phyloP scores from a whole-genome alignment of 35 echinoderm and acorn worm genomes.

The Anneissia japonica region DNA sequence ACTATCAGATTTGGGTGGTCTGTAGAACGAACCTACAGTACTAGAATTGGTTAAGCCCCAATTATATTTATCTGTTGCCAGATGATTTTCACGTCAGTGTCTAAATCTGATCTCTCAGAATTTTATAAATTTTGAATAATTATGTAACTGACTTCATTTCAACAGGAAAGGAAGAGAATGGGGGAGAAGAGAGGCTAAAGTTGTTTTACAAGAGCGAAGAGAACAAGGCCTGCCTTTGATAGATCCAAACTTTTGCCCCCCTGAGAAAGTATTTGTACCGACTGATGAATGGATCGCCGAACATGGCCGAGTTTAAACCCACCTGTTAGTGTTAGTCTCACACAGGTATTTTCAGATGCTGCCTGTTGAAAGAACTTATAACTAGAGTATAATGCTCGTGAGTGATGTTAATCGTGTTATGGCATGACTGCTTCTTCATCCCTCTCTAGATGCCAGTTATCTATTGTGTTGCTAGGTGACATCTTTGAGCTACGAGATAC shows the following conservation, averaged over 20 bases:
- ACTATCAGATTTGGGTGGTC: too few species aligned
- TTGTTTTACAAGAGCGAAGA: slow-evolving; percentile 58
- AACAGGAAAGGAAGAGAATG: slow-evolving; percentile 53
- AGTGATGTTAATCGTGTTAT: not conserved
- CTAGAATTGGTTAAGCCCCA: not conserved
- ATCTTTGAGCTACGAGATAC: not conserved
- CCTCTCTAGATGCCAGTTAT: too few species aligned
- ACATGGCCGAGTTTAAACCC: not conserved
- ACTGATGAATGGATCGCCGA: slow-evolving; percentile 31
- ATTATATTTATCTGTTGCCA: not conserved
- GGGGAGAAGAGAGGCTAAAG: slow-evolving; percentile 53
- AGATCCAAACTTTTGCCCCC: slow-evolving; percentile 50
- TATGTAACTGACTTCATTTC: slow-evolving; percentile 15
- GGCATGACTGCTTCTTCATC: not conserved
- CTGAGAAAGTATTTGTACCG: slow-evolving; percentile 60
- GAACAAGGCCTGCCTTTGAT: slow-evolving; percentile 55
- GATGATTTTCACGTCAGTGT: not conserved
- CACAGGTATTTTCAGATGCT: not conserved
- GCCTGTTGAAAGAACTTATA: not conserved
- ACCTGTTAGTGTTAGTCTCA: not conserved
- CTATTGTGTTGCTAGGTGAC: not conserved
- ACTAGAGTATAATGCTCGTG: not conserved
- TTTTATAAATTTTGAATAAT: not conserved
- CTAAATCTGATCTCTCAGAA: too few species aligned
- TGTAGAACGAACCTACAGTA: too few species aligned